Base-by-base conservation (phyloP, 2,797 vertebrate species). In the Gymnopithys bicolor region DNA sequence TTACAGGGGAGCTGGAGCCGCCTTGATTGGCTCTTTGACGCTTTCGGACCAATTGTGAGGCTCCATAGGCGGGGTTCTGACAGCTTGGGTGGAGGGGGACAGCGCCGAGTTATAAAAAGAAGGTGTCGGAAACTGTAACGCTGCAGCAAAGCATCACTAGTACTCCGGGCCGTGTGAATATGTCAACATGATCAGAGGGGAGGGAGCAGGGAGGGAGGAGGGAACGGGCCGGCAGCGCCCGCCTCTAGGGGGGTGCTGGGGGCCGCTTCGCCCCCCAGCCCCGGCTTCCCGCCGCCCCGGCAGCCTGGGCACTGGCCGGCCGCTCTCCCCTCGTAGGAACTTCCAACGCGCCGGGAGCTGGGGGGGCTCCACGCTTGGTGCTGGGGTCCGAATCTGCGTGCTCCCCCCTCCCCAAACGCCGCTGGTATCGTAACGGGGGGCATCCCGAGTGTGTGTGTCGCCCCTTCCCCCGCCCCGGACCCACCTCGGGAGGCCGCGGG, bases 1-100 rank as follows among this genome's bases (percentile, higher is more conserved):
- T 98, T 98, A 98, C 98, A 98, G 98, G 98, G 95, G 95, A 98
- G 97, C 97, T 98, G 98, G 98, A 98, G 98, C 98, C 98, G 97
- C 98, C 98, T 99, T 99, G 99, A 99, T 99, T 99, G 99, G 99
- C 98, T 99, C 99, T 99, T 99, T 99, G 99, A 99, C 99, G 99
- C 99, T 98, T 99, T 99, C 98, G 98, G 99, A 99, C 99, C 99
- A 99, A 99, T 99, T 99, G 99, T 98, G 98, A 98, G 97, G 98
- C 99, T 98, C 97, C 97, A 98, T 98, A 98, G 99, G 99, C 99
- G 99, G 99, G 99, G 99, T 99, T 99, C 98, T 99, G 98, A 99
- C 99, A 99, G 99, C 98, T 99, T 99, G 98, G 98, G 98, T 98
- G 99, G 98, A 98, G 99, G 98, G 98, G 98, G 98, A 99, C 98